A percentile compares a stretch with the other conserved stretches of the same genome.
Conservation (phyloP, 2,797 vertebrate genomes). For the Pygocentrus nattereri region DNA sequence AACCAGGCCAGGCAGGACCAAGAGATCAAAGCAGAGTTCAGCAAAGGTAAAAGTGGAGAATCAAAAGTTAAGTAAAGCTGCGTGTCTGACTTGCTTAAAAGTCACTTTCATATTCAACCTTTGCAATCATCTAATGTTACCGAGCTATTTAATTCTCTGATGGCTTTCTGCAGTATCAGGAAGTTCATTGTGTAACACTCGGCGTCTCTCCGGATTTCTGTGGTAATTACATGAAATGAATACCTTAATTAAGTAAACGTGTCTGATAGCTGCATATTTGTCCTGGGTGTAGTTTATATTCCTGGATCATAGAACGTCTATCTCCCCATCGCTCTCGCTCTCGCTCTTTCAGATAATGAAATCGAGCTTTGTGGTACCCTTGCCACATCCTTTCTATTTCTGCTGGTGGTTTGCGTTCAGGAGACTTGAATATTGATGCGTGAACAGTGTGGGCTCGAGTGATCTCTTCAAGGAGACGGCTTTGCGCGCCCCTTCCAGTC, state of each 20-base stretch:
- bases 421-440: conserved; percentile 76
- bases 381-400: conserved; percentile 76
- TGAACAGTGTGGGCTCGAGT: conserved; percentile 61
- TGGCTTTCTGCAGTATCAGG: conserved; percentile 76
- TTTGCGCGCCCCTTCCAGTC: conserved; percentile 66
- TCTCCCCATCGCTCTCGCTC: conserved; percentile 59
- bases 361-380: conserved; percentile 73
- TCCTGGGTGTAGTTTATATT: conserved; percentile 78
- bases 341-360: conserved; percentile 75
- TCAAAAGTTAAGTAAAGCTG: conserved; percentile 29
- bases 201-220: conserved; percentile 74
- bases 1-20: not conserved
- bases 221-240: conserved; percentile 83
- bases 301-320: conserved; percentile 76
- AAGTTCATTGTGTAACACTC: conserved; percentile 78
- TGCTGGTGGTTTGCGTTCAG: conserved; percentile 66
- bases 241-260: conserved; percentile 80
- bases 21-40: conserved; percentile 23
- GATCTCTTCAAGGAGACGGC: conserved; percentile 67
- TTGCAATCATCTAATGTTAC: conserved; percentile 66
- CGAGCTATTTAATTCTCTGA: conserved; percentile 63
- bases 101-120: conserved; percentile 50
- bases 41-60: not conserved
- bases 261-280: conserved; percentile 81
- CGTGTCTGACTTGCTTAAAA: conserved; percentile 46